Base-by-base conservation (phyloP, 2,113 vertebrate genomes). In the Sakesphorus luctuosus region DNA sequence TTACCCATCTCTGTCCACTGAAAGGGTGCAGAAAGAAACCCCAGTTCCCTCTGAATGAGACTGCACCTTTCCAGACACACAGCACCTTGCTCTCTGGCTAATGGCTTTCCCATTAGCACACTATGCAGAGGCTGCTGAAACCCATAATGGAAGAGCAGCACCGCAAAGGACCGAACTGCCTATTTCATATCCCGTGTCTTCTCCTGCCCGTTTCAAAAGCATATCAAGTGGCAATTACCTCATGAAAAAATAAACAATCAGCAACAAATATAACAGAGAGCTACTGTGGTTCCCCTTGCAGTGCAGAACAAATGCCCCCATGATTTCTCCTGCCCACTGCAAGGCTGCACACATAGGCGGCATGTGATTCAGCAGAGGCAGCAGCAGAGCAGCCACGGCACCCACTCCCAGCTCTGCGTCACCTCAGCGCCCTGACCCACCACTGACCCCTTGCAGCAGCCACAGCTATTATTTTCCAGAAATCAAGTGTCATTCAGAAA, bases 351-450 rank as follows among this genome's bases (percentile, higher is more conserved):
- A 0, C 7, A 31, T 40, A 61, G 19, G 25, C 11, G 0, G 44
- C 0, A 0, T 10, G 40, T 7, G 84, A 62, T 18, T 40, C 59
- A 53, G 91, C 56, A 20, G 6, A 53, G 40, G 40, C 0, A 1
- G 46, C 47, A 46, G 63, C 6, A 5, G 6, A 55, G 33, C 33
- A 66, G 63, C 50, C 44, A 18, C 2, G 3, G 13, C 28, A 17
- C 53, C 1, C 1, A 40, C 36, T 89, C 62, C 19, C 10, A 53
- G 56, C 36, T 59, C 58, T 40, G 69, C 23, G 6, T 31, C 47
- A 47, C 71, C 68, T 58, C 9, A 0, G 40, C 55, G 89, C 21
- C 71, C 5, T 40, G 88, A 87, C 90, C 87, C 56, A 35, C 15
- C 26, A 11, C 44, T 94, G 84, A 95, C 82, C 90, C 67, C 87